Percentiles rank a stretch among this genome's conserved stretches.
phyloP scores from a whole-genome alignment of 2,113 vertebrate species.

The Oncorhynchus gorbuscha region DNA sequence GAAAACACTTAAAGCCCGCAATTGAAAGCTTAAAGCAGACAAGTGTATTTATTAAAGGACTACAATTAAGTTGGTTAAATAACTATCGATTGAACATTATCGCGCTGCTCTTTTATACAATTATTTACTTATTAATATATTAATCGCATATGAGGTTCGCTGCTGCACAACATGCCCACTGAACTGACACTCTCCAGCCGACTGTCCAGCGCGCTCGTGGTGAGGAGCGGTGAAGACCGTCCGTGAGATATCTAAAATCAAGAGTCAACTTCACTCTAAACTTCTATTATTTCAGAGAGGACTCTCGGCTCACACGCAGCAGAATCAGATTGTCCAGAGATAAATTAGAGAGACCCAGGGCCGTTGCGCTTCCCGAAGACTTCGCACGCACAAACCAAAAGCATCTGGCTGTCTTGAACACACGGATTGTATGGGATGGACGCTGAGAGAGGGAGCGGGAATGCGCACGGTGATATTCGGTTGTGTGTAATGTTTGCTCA shows the following conservation, averaged over 20 bases:
- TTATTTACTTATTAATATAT: slow-evolving; percentile 19
- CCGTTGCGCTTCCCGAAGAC: slow-evolving; percentile 1
- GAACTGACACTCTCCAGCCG: slow-evolving; percentile 14
- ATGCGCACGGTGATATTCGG: background rate
- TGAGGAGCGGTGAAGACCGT: slow-evolving; percentile 50
- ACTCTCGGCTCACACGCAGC: slow-evolving; percentile 5
- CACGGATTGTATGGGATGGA: slow-evolving; percentile 15
- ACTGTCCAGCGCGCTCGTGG: slow-evolving; percentile 50
- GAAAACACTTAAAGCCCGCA: background rate
- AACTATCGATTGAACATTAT: background rate
- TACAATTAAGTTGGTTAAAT: too few relatives aligned
- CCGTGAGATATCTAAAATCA: slow-evolving; percentile 26
- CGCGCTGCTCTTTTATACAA: background rate
- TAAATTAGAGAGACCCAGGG: background rate
- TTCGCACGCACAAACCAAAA: background rate
- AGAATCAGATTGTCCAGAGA: slow-evolving; percentile 14
- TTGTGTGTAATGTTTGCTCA: slow-evolving; percentile 3
- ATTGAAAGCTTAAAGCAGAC: too few relatives aligned
- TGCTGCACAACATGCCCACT: slow-evolving; percentile 47
- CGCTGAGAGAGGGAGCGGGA: background rate
- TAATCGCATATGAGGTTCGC: slow-evolving; percentile 27
- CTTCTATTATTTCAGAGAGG: background rate
- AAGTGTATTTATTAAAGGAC: too few relatives aligned
- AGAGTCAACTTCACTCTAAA: slow-evolving; percentile 18
- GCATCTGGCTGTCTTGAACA: background rate